Evolutionary conservation across 2,888 invertebrate genomes (phyloP).

Genomic region (Anarsia innoxiella): DNA sequence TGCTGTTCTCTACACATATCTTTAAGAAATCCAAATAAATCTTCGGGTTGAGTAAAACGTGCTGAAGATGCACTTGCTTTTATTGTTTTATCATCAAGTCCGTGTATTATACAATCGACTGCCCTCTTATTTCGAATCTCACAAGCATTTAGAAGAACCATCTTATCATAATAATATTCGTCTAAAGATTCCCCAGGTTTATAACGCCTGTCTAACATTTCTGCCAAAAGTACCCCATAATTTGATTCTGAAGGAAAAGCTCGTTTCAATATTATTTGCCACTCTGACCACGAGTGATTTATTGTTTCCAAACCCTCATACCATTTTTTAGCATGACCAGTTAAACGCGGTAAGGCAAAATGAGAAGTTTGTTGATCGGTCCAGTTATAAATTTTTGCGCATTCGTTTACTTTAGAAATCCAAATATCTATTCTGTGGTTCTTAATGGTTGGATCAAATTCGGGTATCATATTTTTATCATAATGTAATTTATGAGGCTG

Average conservation of each 20-base stretch:
- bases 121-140: slow-evolving; percentile 13
- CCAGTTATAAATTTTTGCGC: slow-evolving; percentile 20
- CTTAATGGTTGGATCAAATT: slow-evolving; percentile 17
- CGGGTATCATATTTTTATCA: slow-evolving; percentile 17
- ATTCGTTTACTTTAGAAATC: slow-evolving; percentile 19
- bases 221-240: slow-evolving; percentile 17
- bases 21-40: slow-evolving; percentile 16
- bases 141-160: slow-evolving; percentile 17
- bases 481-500: background rate
- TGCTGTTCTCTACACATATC: slow-evolving; percentile 9
- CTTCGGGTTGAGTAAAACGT: slow-evolving; percentile 13
- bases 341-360: slow-evolving; percentile 19
- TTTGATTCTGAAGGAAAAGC: slow-evolving; percentile 5
- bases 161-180: slow-evolving; percentile 16
- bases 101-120: slow-evolving; percentile 15
- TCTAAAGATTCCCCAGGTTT: slow-evolving; percentile 14
- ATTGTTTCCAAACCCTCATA: slow-evolving; percentile 17
- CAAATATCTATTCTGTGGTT: slow-evolving; percentile 17
- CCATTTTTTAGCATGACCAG: slow-evolving; percentile 20
- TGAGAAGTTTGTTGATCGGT: slow-evolving; percentile 18
- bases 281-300: slow-evolving; percentile 17
- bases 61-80: slow-evolving; percentile 14
- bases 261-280: slow-evolving; percentile 16
- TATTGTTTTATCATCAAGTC: slow-evolving; percentile 15
- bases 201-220: slow-evolving; percentile 16